These are phyloP conservation scores for Gephyroberyx darwinii DNA, from an alignment of 2,797 vertebrate genomes.

Conservation along the genomic window DNA sequence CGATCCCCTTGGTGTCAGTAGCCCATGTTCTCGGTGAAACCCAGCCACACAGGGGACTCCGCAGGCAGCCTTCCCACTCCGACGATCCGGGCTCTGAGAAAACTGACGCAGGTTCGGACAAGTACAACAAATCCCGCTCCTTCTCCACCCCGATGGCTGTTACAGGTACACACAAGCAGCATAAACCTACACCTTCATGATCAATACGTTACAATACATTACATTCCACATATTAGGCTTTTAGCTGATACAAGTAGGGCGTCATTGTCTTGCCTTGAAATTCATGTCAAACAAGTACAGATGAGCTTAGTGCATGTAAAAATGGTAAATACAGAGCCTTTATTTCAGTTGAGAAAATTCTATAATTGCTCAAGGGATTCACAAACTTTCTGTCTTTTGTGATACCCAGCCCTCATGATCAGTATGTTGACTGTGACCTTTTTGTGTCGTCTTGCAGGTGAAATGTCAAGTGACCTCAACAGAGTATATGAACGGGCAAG, in stretches of 20 bases:
- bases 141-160: slow-evolving; percentile 66
- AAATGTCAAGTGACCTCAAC: slow-evolving; percentile 76
- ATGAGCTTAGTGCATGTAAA: no score
- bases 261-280: not conserved
- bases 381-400: not conserved
- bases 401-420: not conserved
- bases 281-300: no score
- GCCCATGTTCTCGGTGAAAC: slow-evolving; percentile 80
- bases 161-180: slow-evolving; percentile 49
- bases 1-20: slow-evolving; percentile 85
- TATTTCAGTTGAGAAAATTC: no score
- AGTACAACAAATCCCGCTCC: slow-evolving; percentile 71
- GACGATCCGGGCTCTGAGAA: slow-evolving; percentile 77
- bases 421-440: not conserved
- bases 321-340: no score
- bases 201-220: not conserved
- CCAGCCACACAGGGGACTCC: slow-evolving; percentile 70
- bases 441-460: slow-evolving; percentile 56
- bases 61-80: slow-evolving; percentile 74
- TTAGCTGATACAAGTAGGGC: not conserved
- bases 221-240: not conserved
- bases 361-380: no score
- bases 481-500: slow-evolving; percentile 77
- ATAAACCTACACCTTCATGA: not conserved
- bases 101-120: slow-evolving; percentile 76